Evolutionary conservation across 2,888 invertebrate species (phyloP).

Genomic region (Spilosoma lubricipeda): DNA sequence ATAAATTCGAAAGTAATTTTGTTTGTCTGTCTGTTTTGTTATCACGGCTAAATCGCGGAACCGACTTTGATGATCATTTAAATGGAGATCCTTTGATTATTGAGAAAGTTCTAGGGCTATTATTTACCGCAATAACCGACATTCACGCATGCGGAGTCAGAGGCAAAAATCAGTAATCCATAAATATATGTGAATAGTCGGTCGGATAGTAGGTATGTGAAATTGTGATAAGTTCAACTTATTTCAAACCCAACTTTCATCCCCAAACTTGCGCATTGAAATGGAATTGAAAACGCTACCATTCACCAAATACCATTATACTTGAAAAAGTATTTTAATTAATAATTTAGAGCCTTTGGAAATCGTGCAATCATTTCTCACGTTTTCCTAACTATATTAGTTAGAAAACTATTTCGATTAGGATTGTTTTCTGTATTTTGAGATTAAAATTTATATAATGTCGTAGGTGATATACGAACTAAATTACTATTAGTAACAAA

Average conservation of each 20-base stretch:
- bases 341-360: slow-evolving; percentile 15
- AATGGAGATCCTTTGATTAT: no score
- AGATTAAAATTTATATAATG: background rate
- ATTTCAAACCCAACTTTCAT: background rate
- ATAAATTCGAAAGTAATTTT: no score
- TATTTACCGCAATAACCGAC: no score
- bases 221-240: slow-evolving; percentile 4
- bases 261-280: slow-evolving; percentile 20
- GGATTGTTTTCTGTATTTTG: background rate
- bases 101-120: no score
- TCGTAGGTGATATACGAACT: background rate
- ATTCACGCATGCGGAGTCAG: no score
- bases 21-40: no score
- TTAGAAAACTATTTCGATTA: slow-evolving; percentile 6
- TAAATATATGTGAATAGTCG: background rate
- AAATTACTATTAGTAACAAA: background rate
- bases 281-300: slow-evolving; percentile 28
- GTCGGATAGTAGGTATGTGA: background rate
- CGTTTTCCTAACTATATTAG: slow-evolving; percentile 6
- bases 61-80: no score
- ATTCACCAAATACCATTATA: slow-evolving; percentile 8
- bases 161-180: background rate
- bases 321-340: slow-evolving; percentile 28
- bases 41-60: no score
- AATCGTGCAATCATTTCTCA: background rate